Evolutionary conservation across 2,797 vertebrate species (phyloP).

Genomic region (Phrynocephalus forsythii): DNA sequence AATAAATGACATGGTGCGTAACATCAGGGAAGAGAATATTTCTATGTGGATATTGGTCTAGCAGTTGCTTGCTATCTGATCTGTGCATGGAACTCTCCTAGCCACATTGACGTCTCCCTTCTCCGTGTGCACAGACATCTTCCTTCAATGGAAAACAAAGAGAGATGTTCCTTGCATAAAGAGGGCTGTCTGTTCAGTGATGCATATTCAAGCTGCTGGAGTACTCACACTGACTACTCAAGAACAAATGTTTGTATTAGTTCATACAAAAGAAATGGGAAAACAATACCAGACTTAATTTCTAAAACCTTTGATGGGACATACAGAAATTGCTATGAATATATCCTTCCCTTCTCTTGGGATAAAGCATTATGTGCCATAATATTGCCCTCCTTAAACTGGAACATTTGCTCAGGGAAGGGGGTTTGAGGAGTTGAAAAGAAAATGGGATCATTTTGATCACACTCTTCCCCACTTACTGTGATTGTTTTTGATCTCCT

Average conservation of each 20-base stretch:
- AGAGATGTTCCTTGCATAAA: too few relatives aligned
- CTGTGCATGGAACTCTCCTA: too few relatives aligned
- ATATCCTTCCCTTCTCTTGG: not conserved
- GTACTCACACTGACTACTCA: not conserved
- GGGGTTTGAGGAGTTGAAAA: too few relatives aligned
- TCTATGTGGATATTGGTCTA: not conserved
- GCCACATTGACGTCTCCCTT: not conserved
- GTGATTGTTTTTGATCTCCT: too few relatives aligned
- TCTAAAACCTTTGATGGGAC: not conserved
- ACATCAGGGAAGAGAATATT: conserved; percentile 1
- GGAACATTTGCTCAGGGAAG: not conserved
- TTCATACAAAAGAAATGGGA: not conserved
- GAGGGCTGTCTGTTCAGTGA: not conserved
- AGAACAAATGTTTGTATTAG: not conserved
- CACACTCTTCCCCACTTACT: not conserved
- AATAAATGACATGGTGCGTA: not conserved
- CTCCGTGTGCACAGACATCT: not conserved
- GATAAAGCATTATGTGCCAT: not conserved
- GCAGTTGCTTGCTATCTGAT: not conserved
- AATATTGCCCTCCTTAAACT: not conserved
- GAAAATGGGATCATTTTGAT: not conserved
- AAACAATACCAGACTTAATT: not conserved
- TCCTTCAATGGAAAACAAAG: not conserved
- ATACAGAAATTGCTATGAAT: not conserved
- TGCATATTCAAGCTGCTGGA: not conserved